Percentiles rank a stretch among this genome's conserved stretches.
Conservation (phyloP, 2,888 invertebrate species). For the Lepidocyrtinus sp. region DNA sequence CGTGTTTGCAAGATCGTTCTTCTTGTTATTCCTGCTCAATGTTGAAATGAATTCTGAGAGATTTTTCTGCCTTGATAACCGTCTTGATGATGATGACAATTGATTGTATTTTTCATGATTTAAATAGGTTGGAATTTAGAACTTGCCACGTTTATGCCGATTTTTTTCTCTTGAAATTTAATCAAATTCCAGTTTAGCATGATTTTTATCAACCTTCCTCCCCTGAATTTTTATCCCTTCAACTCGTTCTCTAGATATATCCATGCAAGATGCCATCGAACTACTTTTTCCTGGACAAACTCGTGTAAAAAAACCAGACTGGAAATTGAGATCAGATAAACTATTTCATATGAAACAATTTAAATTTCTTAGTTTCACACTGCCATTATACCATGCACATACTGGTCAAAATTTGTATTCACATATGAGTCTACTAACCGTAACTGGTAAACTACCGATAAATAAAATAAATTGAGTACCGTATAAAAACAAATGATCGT, state of each 20-base stretch:
- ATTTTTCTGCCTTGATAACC: background rate
- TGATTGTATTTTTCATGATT: background rate
- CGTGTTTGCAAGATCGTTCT: constrained; percentile 30
- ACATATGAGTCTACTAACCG: too few relatives aligned
- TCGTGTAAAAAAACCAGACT: constrained; percentile 5
- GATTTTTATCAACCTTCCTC: constrained; percentile 28
- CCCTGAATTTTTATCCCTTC: constrained; percentile 34
- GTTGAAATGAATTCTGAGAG: constrained; percentile 5
- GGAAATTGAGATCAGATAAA: constrained; percentile 11
- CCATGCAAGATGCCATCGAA: background rate
- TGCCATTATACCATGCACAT: too few relatives aligned
- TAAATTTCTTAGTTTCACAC: background rate
- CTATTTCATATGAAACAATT: background rate
- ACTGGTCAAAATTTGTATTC: too few relatives aligned
- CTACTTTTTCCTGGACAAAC: constrained; percentile 13
- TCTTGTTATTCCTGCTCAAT: constrained; percentile 16
- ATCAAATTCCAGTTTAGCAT: constrained; percentile 13
- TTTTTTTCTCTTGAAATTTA: background rate
- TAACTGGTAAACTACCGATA: too few relatives aligned
- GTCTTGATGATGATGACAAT: background rate
- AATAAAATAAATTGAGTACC: background rate
- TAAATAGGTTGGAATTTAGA: background rate
- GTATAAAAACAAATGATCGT: constrained; percentile 9
- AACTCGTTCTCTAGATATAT: constrained; percentile 21
- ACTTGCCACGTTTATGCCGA: background rate